These are phyloP conservation scores for Meta bourneti DNA, from an alignment of 2,888 invertebrate species.

Conservation along the genomic window DNA sequence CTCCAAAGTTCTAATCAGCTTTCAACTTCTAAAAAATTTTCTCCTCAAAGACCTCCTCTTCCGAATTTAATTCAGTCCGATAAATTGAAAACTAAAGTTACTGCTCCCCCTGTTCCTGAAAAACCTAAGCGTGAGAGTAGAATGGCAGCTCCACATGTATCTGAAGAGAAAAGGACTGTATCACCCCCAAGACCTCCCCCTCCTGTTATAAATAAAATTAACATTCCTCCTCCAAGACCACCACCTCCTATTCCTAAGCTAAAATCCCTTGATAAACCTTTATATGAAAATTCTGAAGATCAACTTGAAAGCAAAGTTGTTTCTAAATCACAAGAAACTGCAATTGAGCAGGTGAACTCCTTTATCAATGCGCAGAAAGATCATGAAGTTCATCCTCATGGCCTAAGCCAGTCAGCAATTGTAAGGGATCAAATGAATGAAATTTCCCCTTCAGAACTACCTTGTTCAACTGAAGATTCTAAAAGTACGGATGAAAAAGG, in stretches of 20 bases:
- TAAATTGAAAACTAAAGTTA: not conserved
- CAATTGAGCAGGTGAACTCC: no score
- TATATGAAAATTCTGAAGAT: constrained; percentile 14
- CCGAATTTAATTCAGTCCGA: constrained; percentile 12
- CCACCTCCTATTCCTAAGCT: constrained; percentile 50
- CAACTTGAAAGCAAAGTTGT: not conserved
- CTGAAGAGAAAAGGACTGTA: constrained; percentile 50
- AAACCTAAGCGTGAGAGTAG: constrained; percentile 54
- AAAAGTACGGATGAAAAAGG: not conserved
- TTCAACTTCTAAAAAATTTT: constrained; percentile 14
- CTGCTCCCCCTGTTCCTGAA: constrained; percentile 44
- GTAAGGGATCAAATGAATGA: no score
- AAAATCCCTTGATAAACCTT: constrained; percentile 9
- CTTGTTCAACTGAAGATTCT: not conserved
- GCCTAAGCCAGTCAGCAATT: no score
- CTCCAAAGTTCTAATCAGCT: not conserved
- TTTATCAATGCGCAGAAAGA: no score
- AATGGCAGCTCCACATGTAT: not conserved
- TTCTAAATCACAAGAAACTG: not conserved
- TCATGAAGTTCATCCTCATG: no score
- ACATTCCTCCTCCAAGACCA: constrained; percentile 60
- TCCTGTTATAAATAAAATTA: constrained; percentile 3
- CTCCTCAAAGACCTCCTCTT: constrained; percentile 60
- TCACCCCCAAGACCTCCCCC: constrained; percentile 70
- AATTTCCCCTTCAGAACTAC: no score